A percentile compares a stretch with the other conserved stretches of the same genome.
Evolutionary conservation across 2,113 vertebrate species (phyloP).

Genomic region (Stigmatopora nigra): DNA sequence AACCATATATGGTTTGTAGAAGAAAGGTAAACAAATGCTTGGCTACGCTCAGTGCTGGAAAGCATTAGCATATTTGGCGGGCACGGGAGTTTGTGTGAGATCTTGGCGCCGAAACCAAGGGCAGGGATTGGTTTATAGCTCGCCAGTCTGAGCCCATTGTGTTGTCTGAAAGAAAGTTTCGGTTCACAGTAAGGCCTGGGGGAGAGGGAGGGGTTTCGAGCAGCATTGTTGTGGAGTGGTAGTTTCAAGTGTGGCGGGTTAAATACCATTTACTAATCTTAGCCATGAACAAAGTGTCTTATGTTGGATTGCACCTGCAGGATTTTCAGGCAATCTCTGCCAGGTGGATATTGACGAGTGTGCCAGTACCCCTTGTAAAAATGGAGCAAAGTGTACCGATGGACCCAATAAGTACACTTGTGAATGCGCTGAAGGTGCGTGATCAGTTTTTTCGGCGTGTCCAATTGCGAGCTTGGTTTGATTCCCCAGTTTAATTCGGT

Average conservation of each 20-base stretch:
- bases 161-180: constrained; percentile 66
- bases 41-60: not conserved
- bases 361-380: constrained; percentile 90
- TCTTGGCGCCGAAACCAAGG: constrained; percentile 67
- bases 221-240: constrained; percentile 13
- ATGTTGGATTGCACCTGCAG: constrained; percentile 55
- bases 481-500: not conserved
- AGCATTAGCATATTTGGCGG: constrained; percentile 61
- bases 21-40: not conserved
- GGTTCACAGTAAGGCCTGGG: constrained; percentile 48
- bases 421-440: constrained; percentile 85
- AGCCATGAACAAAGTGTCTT: constrained; percentile 41
- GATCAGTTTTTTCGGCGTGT: not conserved
- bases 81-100: constrained; percentile 45
- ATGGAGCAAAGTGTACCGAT: constrained; percentile 87
- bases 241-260: constrained; percentile 30
- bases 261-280: not conserved
- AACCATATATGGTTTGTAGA: not conserved
- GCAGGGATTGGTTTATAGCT: constrained; percentile 48
- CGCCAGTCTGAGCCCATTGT: constrained; percentile 51
- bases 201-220: constrained; percentile 1
- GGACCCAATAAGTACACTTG: constrained; percentile 91
- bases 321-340: constrained; percentile 86
- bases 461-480: not conserved
- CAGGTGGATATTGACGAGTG: constrained; percentile 93